Evolutionary conservation across 2,797 vertebrate species (phyloP), one percentile per base, ranked within the genome.

Genomic region (Harpagifer antarcticus): DNA sequence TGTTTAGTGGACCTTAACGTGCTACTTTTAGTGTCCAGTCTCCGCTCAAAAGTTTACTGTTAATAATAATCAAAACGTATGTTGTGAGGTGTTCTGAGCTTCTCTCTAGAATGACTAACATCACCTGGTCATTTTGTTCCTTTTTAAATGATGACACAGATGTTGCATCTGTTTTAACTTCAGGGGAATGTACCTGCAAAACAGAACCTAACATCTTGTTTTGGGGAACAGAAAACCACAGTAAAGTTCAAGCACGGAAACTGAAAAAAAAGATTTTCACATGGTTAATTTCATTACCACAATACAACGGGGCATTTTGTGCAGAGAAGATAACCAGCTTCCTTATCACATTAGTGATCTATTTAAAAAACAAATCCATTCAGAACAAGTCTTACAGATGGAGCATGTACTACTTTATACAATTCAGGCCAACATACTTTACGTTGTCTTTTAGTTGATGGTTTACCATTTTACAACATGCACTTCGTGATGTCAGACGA

Each of bases 131-230:
- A 45, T 50, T n/a, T 45, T 54, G 19, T 58, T 49, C 17, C 9
- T 40, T 53, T 73, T 55, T 42, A n/a, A 64, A 60, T 54, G 4
- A 45, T 55, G 43, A 69, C 42, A 69, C 2, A n/a, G 9, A 45
- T 37, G 8, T 59, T 5, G 23, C 54, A 50, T 62, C 43, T 44
- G 55, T 68, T 73, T 69, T 58, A 27, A 56, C 15, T 65, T 64
- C 2, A n/a, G 73, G 49, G 75, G 48, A 82, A 85, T 63, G 81
- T 49, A 71, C 15, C 43, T 17, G 14, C 1, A 0, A 67, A 79
- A 52, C 17, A 57, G 57, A 81, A 81, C 79, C n/a, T 23, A 61
- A 56, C 43, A 17, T 19, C 23, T 54, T 49, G 40, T 54, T 47
- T 57, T 31, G 14, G 50, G 68, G 56, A 83, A 16, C 23, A 61